Conservation (phyloP, 2,888 invertebrate genomes). For the Orthosia gothica region DNA sequence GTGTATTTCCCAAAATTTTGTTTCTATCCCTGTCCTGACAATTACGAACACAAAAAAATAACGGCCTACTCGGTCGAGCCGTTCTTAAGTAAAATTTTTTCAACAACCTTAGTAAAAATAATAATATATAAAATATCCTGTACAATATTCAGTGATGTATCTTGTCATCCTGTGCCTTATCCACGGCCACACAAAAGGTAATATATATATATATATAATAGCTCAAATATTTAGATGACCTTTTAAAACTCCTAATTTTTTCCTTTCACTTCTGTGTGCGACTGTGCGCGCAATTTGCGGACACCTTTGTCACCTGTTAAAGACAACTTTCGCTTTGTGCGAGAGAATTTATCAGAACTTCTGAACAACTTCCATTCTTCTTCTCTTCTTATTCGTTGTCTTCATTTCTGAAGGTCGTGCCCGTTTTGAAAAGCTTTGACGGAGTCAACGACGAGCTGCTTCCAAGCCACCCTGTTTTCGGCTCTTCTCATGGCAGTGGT, state of each 20-base stretch:
- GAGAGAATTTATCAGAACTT: conserved; percentile 42
- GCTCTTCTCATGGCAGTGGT: too few relatives aligned
- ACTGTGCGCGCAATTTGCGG: conserved; percentile 19
- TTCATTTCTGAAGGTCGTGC: too few relatives aligned
- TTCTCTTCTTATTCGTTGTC: too few relatives aligned
- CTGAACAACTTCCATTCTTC: conserved; percentile 20
- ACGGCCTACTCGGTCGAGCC: background rate
- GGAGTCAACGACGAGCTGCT: too few relatives aligned
- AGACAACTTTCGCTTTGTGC: conserved; percentile 38
- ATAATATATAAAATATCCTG: background rate
- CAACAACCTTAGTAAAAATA: background rate
- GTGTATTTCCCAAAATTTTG: background rate
- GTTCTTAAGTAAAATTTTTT: background rate
- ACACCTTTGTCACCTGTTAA: conserved; percentile 44
- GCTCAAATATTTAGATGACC: conserved; percentile 23
- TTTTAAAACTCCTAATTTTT: conserved; percentile 40
- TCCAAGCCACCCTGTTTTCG: too few relatives aligned
- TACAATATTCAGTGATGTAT: background rate
- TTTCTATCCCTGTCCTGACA: background rate
- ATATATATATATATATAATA: too few relatives aligned
- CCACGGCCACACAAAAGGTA: conserved; percentile 8
- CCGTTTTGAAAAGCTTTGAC: too few relatives aligned
- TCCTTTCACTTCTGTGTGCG: conserved; percentile 25
- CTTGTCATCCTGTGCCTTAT: background rate
- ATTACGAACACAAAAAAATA: background rate